These are phyloP conservation scores for Drosophila longiperda DNA, from an alignment of 2,888 invertebrate genomes.

Conservation along the genomic window DNA sequence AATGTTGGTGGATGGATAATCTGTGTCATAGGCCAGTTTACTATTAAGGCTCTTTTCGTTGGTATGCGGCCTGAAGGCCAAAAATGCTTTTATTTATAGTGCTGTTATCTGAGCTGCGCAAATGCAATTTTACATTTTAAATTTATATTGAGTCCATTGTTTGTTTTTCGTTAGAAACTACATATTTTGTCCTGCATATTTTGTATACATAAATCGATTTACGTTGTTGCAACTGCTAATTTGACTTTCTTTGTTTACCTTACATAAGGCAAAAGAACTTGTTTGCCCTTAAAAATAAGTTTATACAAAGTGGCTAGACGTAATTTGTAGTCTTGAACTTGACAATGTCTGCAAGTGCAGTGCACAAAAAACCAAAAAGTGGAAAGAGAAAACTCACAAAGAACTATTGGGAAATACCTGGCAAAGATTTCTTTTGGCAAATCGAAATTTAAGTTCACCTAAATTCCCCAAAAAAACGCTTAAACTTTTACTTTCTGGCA, in stretches of 20 bases:
- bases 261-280: constrained; percentile 41
- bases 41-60: neutral
- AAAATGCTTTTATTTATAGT: constrained; percentile 24
- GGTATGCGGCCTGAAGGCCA: constrained; percentile 11
- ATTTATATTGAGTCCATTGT: neutral
- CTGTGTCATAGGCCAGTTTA: constrained; percentile 1
- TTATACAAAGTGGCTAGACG: constrained; percentile 18
- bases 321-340: constrained; percentile 71
- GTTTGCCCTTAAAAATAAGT: constrained; percentile 57
- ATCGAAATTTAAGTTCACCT: constrained; percentile 53
- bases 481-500: constrained; percentile 78
- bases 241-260: constrained; percentile 72
- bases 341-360: constrained; percentile 50
- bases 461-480: constrained; percentile 34
- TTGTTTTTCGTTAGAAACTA: neutral
- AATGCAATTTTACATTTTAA: constrained; percentile 17
- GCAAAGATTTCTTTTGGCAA: constrained; percentile 69
- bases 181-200: constrained; percentile 1
- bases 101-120: constrained; percentile 32
- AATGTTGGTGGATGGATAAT: constrained; percentile 18
- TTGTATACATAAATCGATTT: constrained; percentile 20
- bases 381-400: constrained; percentile 22
- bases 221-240: constrained; percentile 53
- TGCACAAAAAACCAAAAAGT: constrained; percentile 5
- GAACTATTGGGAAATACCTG: constrained; percentile 72